Evolutionary conservation across 37 sponge, comb jelly and placozoan species (phyloP), one percentile per base, ranked within the genome.

Genomic region (Tethya wilhelma): DNA sequence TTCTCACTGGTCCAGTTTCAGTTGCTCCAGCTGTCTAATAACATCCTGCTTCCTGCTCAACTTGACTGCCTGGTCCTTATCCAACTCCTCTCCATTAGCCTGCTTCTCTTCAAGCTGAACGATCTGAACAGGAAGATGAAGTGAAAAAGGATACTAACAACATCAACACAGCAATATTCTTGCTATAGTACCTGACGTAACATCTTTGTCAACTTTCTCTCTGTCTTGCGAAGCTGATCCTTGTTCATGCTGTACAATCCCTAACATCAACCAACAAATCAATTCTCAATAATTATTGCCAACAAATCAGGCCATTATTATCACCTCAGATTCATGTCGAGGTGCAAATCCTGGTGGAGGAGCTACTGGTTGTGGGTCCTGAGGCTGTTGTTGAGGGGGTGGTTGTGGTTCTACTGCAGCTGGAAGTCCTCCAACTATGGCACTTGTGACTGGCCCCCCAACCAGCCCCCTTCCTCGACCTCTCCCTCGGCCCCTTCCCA

Each of bases 141-240:
- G n/a, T n/a, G n/a, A n/a, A n/a, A 5, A 40, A 2, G 38, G 43
- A 38, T 9, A 23, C 69, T 38, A 23, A 69, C 42, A 25, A 8
- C 62, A 19, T 6, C 11, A 59, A 58, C 17, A 58, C 59, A 58
- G 53, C 14, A 49, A 49, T 49, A 49, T 49, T 49, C 14, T 14
- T 19, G 53, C 14, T 14, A 49, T 14, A 49, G n/a, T 38, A 80
- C 81, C 60, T 80, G 81, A 70, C 81, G 0, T 44, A 80, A 58
- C 71, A 69, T 80, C 60, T 80, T 80, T 44, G n/a, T 69, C 33
- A 80, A 43, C 28, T 80, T 80, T 38, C 81, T 69, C 2, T 69
- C 81, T 30, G 4, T 69, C 57, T 34, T 68, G 14, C 41, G 33
- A 29, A 46, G 32, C 9, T 69, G 62, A 23, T 53, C 44, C 36